Percentiles rank a stretch among this genome's conserved stretches.
phyloP scores from a whole-genome alignment of 2,797 vertebrate species.

The Serranus cabrilla region DNA sequence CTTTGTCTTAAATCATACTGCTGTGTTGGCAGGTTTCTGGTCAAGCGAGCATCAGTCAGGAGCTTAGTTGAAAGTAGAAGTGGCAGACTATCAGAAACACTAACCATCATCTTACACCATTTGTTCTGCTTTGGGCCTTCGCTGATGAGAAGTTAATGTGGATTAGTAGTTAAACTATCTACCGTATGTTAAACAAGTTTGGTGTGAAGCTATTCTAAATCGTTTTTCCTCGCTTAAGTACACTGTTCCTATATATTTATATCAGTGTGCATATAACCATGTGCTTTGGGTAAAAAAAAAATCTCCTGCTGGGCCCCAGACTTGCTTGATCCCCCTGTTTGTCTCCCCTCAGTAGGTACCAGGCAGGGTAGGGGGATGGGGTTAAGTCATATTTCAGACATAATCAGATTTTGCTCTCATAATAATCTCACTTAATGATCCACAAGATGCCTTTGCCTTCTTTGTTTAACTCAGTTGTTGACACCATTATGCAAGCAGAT shows the following conservation, averaged over 20 bases:
- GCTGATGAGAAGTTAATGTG: conserved; percentile 13
- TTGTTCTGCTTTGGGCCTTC: conserved; percentile 30
- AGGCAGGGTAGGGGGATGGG: conserved; percentile 56
- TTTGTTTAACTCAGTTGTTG: conserved; percentile 37
- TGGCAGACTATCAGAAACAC: conserved; percentile 67
- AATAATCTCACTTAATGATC: conserved; percentile 70
- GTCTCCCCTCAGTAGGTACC: conserved; percentile 56
- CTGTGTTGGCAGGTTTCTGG: conserved; percentile 73
- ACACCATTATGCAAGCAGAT: conserved; percentile 23
- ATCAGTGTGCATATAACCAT: conserved; percentile 41
- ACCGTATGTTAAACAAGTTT: conserved; percentile 1
- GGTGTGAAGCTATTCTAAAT: background rate
- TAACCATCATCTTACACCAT: conserved; percentile 58
- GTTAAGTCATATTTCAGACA: conserved; percentile 81
- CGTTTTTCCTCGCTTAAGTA: conserved; percentile 15
- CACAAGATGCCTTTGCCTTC: conserved; percentile 49
- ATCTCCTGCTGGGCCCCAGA: conserved; percentile 68
- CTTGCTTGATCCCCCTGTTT: conserved; percentile 73
- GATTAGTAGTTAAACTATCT: background rate
- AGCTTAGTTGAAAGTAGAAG: conserved; percentile 57
- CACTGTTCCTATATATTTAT: conserved; percentile 20
- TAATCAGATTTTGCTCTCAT: conserved; percentile 76
- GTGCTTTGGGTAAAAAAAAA: conserved; percentile 45
- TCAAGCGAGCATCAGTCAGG: conserved; percentile 70
- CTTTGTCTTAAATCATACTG: conserved; percentile 72